Conservation (phyloP, 2,888 invertebrate species). For the Ophion costatus region DNA sequence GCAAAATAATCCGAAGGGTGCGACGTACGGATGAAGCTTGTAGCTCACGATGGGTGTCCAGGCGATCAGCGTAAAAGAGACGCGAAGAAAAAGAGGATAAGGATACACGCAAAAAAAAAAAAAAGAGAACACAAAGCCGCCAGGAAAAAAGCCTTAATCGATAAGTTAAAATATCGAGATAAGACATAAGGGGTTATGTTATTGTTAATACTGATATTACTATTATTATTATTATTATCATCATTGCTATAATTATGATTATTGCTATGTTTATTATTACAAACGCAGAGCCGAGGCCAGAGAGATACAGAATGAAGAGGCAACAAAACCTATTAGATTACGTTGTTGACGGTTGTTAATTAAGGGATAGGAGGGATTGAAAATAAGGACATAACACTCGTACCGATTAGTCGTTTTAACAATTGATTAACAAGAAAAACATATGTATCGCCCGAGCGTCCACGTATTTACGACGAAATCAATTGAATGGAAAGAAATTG, state of each 20-base stretch:
- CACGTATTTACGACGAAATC: conserved; percentile 20
- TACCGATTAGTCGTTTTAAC: conserved; percentile 67
- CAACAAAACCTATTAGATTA: conserved; percentile 76
- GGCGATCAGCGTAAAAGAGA: conserved; percentile 60
- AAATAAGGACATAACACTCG: conserved; percentile 44
- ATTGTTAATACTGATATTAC: conserved; percentile 36
- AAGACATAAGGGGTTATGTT: conserved; percentile 69
- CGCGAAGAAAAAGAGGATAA: conserved; percentile 14
- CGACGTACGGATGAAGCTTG: conserved; percentile 21
- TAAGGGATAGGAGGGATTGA: conserved; percentile 68
- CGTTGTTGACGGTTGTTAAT: conserved; percentile 76
- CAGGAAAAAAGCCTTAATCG: conserved; percentile 69
- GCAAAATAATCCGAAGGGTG: background rate
- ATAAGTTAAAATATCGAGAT: conserved; percentile 66
- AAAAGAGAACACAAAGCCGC: conserved; percentile 46
- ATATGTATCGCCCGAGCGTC: conserved; percentile 53
- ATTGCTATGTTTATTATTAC: conserved; percentile 57
- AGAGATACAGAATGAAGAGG: conserved; percentile 42
- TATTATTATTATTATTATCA: conserved; percentile 54
- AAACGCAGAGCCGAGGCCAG: conserved; percentile 41
- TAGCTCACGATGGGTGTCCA: conserved; percentile 56
- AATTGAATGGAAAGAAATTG: conserved; percentile 20
- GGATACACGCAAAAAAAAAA: conserved; percentile 23
- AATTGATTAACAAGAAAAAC: conserved; percentile 32
- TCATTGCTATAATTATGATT: conserved; percentile 31